Base-by-base conservation (phyloP, 2,888 invertebrate genomes). In the Pyrrhosoma nymphula region DNA sequence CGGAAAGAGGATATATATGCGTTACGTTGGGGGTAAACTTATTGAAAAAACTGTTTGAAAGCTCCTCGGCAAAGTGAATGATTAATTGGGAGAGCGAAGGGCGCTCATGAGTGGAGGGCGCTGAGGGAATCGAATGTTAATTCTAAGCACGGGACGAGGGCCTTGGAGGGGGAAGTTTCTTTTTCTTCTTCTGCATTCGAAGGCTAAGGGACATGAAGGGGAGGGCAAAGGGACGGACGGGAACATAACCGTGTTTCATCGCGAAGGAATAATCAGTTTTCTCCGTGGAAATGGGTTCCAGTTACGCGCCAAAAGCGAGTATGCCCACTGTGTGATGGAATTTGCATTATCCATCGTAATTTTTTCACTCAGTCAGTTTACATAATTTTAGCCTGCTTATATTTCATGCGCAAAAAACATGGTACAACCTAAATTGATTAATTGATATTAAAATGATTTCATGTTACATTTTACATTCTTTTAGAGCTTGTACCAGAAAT, bases 1-100 rank as follows among this genome's bases (percentile, higher is more conserved):
- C 30, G 82, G 82, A 82, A 82, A 82, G 18, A 82, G 82, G 82
- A 82, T 82, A 82, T 82, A 82, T 82, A 35, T 35, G 82, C 82
- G 14, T 35, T n/a, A n/a, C 16, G 82, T 3, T n/a, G 35, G 82
- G 69, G 82, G 82, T 82, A 89, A 89, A 89, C 89, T 35, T 89
- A 89, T 89, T 89, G 89, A 89, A 89, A 89, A 60, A 89, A 89
- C 89, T 89, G 89, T 89, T 89, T 89, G 89, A 89, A 56, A 56
- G 89, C n/a, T 89, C 35, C 89, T n/a, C 18, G 56, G 56, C 35
- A 89, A 47, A 56, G 56, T 89, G 56, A 89, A 47, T 89, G 89
- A 89, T 89, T 89, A 89, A 89, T 89, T 89, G 89, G 89, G 47
- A 88, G 47, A 88, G 39, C 8, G 88, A 39, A n/a, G 60, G 20